phyloP scores from a whole-genome alignment of 2,888 invertebrate species.

The Megaustenia siamemsis region DNA sequence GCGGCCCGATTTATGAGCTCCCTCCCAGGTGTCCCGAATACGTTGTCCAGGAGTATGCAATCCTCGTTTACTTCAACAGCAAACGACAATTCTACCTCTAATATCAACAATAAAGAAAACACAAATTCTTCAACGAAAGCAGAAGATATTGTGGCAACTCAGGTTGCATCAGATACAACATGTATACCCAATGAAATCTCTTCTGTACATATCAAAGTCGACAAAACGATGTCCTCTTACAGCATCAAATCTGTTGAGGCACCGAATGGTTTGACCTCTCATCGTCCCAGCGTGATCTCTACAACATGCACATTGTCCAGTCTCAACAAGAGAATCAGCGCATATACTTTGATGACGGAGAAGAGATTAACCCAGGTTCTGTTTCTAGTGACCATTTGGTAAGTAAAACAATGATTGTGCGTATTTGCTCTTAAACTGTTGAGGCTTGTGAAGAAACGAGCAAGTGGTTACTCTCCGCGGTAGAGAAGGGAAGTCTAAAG shows the following conservation, averaged over 20 bases:
- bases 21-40: conserved; percentile 22
- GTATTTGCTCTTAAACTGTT: not conserved
- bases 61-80: not conserved
- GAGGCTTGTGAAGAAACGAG: too few relatives aligned
- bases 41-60: not conserved
- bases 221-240: not conserved
- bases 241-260: not conserved
- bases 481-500: too few relatives aligned
- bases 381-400: conserved; percentile 39
- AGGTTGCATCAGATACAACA: not conserved
- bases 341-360: conserved; percentile 36
- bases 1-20: conserved; percentile 46
- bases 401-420: too few relatives aligned
- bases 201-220: not conserved
- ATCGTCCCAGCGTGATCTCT: conserved; percentile 4
- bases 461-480: too few relatives aligned
- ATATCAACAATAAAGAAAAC: not conserved
- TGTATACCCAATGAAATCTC: not conserved
- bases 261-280: not conserved
- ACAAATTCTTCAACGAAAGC: not conserved
- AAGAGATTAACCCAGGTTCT: conserved; percentile 1
- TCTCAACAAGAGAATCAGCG: conserved; percentile 19
- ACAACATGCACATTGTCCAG: conserved; percentile 14
- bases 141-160: not conserved
- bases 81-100: not conserved